Conservation (phyloP, 1,140 invertebrate species). For the Druon quercuslanigerum region DNA sequence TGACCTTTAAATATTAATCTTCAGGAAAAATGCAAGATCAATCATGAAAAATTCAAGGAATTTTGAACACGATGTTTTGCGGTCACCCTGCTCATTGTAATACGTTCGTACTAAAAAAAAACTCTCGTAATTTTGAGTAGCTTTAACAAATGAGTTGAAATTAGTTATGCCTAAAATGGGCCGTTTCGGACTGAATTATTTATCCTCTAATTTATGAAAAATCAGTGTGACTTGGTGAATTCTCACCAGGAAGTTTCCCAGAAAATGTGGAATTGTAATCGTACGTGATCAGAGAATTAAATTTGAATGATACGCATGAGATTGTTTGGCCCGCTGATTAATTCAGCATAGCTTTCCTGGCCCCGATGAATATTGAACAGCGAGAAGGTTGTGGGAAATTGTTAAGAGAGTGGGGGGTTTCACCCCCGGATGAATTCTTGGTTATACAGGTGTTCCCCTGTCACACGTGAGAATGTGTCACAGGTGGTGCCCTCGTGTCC, state of each 20-base stretch:
- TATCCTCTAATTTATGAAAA: background rate
- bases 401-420: constrained; percentile 47
- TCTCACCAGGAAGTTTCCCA: constrained; percentile 7
- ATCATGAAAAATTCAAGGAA: no score
- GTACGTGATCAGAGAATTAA: constrained; percentile 20
- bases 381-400: constrained; percentile 61
- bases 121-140: no score
- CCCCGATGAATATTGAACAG: constrained; percentile 33
- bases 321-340: constrained; percentile 15
- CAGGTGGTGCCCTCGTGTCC: constrained; percentile 62
- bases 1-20: no score
- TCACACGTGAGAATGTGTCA: constrained; percentile 71
- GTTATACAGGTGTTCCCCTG: constrained; percentile 66
- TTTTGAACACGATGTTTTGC: no score
- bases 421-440: constrained; percentile 42
- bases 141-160: no score
- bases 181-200: no score
- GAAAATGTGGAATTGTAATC: constrained; percentile 24
- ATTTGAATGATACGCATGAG: constrained; percentile 29
- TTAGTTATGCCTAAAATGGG: no score
- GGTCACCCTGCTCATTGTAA: no score
- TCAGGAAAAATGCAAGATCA: no score
- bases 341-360: constrained; percentile 9
- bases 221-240: background rate
- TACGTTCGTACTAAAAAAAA: no score